Conservation (phyloP, 2,888 invertebrate species). For the Tineola bisselliella region DNA sequence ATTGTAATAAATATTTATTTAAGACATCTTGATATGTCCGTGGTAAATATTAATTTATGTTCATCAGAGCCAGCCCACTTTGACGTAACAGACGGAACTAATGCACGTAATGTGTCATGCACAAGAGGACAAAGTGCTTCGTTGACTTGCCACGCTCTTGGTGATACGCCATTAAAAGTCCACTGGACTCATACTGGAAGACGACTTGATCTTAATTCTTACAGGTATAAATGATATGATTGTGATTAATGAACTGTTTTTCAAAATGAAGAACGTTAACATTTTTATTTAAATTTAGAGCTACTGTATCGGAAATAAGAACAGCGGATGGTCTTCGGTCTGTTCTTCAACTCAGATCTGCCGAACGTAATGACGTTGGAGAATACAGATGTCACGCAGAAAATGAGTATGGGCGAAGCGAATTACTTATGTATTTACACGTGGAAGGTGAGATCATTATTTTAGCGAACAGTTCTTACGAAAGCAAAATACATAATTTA, state of each 20-base stretch:
- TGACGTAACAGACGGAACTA: conserved; percentile 58
- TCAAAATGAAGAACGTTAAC: background rate
- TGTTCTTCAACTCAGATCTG: conserved; percentile 70
- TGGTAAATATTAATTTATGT: background rate
- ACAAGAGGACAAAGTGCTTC: conserved; percentile 74
- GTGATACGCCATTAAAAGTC: conserved; percentile 82
- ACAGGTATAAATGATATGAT: conserved; percentile 37
- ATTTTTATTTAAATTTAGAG: conserved; percentile 25
- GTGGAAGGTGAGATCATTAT: conserved; percentile 65
- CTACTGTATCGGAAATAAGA: conserved; percentile 73
- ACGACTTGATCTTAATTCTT: conserved; percentile 72
- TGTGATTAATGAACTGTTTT: background rate
- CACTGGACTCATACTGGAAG: conserved; percentile 78
- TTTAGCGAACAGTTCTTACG: too few species aligned
- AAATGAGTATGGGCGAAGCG: conserved; percentile 75
- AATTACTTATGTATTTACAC: conserved; percentile 70
- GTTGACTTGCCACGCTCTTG: conserved; percentile 78
- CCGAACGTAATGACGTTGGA: conserved; percentile 75
- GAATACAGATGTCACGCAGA: conserved; percentile 76
- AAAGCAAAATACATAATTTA: background rate
- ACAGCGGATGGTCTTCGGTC: conserved; percentile 74
- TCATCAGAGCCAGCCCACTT: conserved; percentile 78
- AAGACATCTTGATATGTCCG: background rate
- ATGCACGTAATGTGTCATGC: conserved; percentile 55
- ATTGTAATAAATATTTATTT: too few species aligned